Base-by-base conservation (phyloP, 2,888 invertebrate genomes). In the Cantharis flavilabris region DNA sequence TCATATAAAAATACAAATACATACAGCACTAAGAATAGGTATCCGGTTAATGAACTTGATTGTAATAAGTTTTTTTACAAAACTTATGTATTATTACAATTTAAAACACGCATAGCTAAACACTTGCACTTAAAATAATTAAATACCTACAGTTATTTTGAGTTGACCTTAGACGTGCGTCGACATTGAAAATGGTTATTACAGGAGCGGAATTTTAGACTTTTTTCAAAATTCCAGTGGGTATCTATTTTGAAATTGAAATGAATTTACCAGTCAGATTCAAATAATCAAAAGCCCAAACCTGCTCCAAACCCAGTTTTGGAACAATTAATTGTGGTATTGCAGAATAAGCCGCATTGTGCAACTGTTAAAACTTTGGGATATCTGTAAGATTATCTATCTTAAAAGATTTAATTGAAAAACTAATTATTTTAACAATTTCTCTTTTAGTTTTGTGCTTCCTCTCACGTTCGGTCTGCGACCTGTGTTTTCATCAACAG, bases 31-130 rank as follows among this genome's bases (percentile, higher is more conserved):
- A 49, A 49, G 49, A 49, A 49, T 49, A 49, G 13, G 49, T n/a
- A 67, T 67, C 65, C 65, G 65, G 65, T 67, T 67, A 67, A 67
- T 67, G 65, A 67, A 67, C 65, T 67, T 67, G 23, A 49, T 49
- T n/a, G n/a, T 49, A 49, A n/a, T 49, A 49, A 49, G 49, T 49
- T n/a, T 49, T 49, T 49, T 49, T 49, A 49, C 49, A 49, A 49
- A 49, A 49, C n/a, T 49, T 49, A 49, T n/a, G n/a, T 49, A 49
- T 49, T 49, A 49, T n/a, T 49, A 49, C 49, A 49, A 49, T 49
- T 49, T 49, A 49, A 13, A 49, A 49, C 49, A 49, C 49, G 49
- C 49, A 49, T 49, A 49, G 5, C 49, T 49, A 49, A 49, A 49
- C 49, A 49, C n/a, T 49, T 49, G 9, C n/a, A 49, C 49, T 49